A percentile compares a stretch with the other conserved stretches of the same genome.
Evolutionary conservation across 2,797 vertebrate species (phyloP).

Genomic region (Eulemur mongoz): DNA sequence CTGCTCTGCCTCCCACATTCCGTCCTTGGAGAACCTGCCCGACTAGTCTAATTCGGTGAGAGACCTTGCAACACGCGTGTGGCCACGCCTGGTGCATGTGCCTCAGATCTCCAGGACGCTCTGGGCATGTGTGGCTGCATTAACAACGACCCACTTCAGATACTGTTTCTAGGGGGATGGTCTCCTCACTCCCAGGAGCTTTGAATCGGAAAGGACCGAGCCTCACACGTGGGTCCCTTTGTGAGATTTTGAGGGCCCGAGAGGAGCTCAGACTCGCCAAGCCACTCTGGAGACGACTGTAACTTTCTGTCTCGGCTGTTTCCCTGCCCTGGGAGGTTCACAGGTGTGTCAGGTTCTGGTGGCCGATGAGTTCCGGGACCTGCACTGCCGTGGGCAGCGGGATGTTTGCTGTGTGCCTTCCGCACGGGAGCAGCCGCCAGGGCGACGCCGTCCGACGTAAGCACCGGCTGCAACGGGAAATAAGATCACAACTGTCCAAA

Average conservation of each 20-base stretch:
- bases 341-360: background rate
- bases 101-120: background rate
- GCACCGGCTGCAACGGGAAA: background rate
- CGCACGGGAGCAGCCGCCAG: background rate
- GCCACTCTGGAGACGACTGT: rapidly evolving
- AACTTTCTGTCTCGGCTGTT: no score
- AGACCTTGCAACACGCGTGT: rapidly evolving
- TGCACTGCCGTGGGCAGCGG: background rate
- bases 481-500: no score
- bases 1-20: background rate
- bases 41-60: background rate
- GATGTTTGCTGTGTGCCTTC: background rate
- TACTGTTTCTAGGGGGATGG: no score
- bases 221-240: background rate
- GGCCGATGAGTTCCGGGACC: background rate
- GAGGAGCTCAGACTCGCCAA: background rate
- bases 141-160: no score
- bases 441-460: no score
- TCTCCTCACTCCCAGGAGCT: background rate
- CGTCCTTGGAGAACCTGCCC: background rate
- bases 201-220: background rate
- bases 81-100: rapidly evolving
- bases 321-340: background rate
- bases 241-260: background rate
- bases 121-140: rapidly evolving